Percentiles rank a stretch among this genome's conserved stretches.
Conservation (phyloP, 2,797 vertebrate genomes). For the Rhincodon typus region DNA sequence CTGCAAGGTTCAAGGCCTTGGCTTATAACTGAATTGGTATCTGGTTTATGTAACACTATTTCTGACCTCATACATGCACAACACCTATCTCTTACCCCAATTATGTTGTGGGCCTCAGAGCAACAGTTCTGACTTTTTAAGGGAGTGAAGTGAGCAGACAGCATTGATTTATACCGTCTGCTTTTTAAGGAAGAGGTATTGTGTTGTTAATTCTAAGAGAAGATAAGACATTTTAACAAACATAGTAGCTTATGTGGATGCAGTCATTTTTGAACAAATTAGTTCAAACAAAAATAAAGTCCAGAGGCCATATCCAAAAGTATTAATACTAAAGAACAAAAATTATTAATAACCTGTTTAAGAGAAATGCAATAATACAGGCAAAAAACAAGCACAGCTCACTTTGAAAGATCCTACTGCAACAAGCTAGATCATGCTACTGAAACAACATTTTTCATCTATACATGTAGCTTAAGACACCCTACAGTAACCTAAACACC, state of each 20-base stretch:
- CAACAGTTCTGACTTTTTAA: neutral
- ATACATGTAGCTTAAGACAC: neutral
- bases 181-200: neutral
- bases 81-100: constrained; percentile 7
- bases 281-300: neutral
- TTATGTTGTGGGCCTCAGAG: neutral
- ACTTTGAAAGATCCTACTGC: neutral
- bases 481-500: neutral
- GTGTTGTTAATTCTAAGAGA: neutral
- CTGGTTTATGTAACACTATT: neutral
- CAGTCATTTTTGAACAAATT: neutral
- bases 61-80: neutral
- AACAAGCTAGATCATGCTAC: neutral
- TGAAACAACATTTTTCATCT: neutral
- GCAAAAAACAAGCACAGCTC: neutral
- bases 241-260: neutral
- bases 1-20: constrained; percentile 22
- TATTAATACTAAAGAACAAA: neutral
- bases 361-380: neutral
- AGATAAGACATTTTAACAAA: neutral
- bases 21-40: neutral
- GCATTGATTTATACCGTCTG: neutral
- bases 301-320: neutral
- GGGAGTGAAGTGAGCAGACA: neutral
- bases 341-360: neutral